A percentile compares a stretch with the other conserved stretches of the same genome.
These are phyloP conservation scores for Podabrus alpinus DNA, from an alignment of 2,888 invertebrate species.

Conservation along the genomic window DNA sequence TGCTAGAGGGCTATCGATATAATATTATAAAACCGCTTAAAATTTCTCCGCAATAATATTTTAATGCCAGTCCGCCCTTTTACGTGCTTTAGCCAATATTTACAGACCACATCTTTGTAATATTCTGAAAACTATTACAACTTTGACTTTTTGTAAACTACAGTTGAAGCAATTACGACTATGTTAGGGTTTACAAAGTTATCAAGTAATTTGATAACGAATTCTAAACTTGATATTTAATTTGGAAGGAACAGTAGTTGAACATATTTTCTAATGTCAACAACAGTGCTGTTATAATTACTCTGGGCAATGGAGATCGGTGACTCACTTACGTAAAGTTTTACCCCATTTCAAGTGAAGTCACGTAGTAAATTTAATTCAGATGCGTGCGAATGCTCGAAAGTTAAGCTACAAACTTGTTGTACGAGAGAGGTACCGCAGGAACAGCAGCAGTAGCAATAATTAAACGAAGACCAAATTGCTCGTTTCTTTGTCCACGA, in stretches of 20 bases:
- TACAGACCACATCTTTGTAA: neutral
- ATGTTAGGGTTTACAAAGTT: neutral
- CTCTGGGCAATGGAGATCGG: slow-evolving; percentile 29
- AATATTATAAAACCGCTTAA: too few relatives aligned
- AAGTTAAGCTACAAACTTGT: slow-evolving; percentile 17
- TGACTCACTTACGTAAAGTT: slow-evolving; percentile 32
- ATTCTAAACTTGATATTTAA: neutral
- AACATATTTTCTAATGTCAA: slow-evolving; percentile 29
- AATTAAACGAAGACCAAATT: slow-evolving; percentile 39
- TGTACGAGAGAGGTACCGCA: slow-evolving; percentile 16
- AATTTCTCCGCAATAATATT: too few relatives aligned
- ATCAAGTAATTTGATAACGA: neutral
- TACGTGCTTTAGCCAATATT: too few relatives aligned
- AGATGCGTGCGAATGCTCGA: slow-evolving; percentile 37
- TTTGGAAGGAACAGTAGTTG: neutral
- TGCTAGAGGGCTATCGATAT: too few relatives aligned
- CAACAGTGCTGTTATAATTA: slow-evolving; percentile 30
- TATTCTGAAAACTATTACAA: neutral
- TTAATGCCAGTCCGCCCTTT: too few relatives aligned
- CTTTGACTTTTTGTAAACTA: neutral
- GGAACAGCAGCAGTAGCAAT: slow-evolving; percentile 29
- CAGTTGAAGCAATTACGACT: neutral
- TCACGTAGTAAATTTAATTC: slow-evolving; percentile 52
- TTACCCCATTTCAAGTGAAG: slow-evolving; percentile 45
- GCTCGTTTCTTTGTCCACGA: slow-evolving; percentile 26